phyloP scores from a whole-genome alignment of 2,797 vertebrate genomes.

The Halcyon smyrnensis region DNA sequence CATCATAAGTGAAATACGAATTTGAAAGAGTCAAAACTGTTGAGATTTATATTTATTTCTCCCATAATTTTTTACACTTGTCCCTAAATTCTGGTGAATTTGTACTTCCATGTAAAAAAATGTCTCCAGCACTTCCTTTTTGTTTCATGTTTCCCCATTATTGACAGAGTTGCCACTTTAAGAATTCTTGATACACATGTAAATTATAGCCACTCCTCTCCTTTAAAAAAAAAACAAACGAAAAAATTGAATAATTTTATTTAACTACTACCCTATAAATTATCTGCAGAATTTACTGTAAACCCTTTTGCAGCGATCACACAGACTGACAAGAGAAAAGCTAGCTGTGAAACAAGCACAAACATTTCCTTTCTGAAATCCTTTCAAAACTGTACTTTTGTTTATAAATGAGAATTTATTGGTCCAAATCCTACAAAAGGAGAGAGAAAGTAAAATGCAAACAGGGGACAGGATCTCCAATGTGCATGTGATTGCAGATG shows the following conservation, averaged over 20 bases:
- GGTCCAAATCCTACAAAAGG: background rate
- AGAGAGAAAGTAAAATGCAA: background rate
- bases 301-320: background rate
- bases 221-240: background rate
- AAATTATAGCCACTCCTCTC: background rate
- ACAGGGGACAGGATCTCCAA: background rate
- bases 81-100: background rate
- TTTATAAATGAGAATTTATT: background rate
- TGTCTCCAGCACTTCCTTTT: background rate
- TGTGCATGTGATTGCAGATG: background rate
- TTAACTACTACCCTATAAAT: background rate
- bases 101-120: background rate
- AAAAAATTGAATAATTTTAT: background rate
- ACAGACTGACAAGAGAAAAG: background rate
- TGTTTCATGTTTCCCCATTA: background rate
- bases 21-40: background rate
- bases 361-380: background rate
- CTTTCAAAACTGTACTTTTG: background rate
- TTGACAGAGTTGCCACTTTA: background rate
- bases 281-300: background rate
- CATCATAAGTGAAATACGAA: background rate
- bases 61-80: background rate
- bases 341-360: background rate
- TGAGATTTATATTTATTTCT: background rate
- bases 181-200: background rate